These are phyloP conservation scores for Strongylocentrotus purpuratus DNA, from an alignment of 35 echinoderm and acorn worm species.

Conservation along the genomic window DNA sequence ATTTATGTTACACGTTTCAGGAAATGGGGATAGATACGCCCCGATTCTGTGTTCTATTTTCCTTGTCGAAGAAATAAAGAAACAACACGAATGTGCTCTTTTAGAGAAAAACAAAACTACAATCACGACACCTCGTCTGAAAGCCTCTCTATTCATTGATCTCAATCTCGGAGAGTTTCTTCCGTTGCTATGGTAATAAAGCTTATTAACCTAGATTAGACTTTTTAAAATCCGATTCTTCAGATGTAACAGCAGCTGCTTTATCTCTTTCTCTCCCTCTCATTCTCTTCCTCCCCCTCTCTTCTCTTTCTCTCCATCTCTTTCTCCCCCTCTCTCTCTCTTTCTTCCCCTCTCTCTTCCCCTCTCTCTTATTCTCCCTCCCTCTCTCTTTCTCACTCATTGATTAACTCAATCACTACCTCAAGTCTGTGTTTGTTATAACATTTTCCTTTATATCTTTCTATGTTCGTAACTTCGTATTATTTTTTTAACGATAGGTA, in stretches of 20 bases:
- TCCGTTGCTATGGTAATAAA: neutral
- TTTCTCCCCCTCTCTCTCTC: too few species aligned
- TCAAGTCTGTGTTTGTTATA: too few species aligned
- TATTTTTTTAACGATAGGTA: too few species aligned
- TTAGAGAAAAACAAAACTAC: neutral
- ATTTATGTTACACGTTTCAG: neutral
- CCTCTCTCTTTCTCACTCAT: too few species aligned
- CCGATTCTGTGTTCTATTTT: neutral
- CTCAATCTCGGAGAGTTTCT: neutral
- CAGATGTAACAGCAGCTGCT: neutral
- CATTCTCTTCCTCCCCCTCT: neutral
- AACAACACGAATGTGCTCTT: neutral
- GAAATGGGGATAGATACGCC: neutral
- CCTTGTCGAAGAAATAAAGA: neutral
- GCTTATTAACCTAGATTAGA: neutral
- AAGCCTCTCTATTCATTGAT: neutral
- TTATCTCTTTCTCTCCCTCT: neutral
- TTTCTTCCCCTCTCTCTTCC: too few species aligned
- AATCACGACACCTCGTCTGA: slow-evolving; percentile 8
- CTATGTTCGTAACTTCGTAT: too few species aligned
- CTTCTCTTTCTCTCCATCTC: too few species aligned
- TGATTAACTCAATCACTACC: too few species aligned
- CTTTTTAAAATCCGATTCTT: neutral
- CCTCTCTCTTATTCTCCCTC: too few species aligned
- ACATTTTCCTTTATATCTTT: too few species aligned